Conservation (phyloP, 2,113 vertebrate species). For the Alethe diademata region DNA sequence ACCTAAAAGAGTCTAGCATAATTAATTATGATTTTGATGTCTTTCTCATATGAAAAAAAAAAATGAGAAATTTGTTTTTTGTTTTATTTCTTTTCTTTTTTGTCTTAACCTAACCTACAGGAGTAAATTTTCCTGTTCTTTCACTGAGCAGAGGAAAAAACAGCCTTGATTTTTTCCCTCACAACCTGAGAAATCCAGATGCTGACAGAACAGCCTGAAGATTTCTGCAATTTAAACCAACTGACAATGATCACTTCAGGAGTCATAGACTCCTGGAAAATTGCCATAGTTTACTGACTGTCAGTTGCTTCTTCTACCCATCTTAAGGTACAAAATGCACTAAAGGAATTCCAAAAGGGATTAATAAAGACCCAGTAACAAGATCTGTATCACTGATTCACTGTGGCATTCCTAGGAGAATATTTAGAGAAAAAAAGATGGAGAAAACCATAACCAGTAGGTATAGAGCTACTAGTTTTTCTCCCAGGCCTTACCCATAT, state of each 20-base stretch:
- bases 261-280: neutral
- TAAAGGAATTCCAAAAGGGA: neutral
- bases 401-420: neutral
- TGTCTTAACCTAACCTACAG: neutral
- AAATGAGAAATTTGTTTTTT: neutral
- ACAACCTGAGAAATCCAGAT: neutral
- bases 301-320: neutral
- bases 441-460: neutral
- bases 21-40: neutral
- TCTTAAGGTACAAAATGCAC: neutral
- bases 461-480: neutral
- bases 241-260: neutral
- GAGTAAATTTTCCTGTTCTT: neutral
- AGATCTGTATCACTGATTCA: neutral
- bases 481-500: neutral
- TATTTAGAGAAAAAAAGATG: neutral
- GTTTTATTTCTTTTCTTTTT: neutral
- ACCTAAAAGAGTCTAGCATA: neutral
- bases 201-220: neutral
- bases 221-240: slow-evolving; percentile 35
- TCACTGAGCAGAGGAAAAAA: neutral
- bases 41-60: neutral
- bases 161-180: neutral
- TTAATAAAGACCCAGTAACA: neutral
- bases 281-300: neutral